phyloP scores from a whole-genome alignment of 2,888 invertebrate species.

The Scotopteryx bipunctaria region DNA sequence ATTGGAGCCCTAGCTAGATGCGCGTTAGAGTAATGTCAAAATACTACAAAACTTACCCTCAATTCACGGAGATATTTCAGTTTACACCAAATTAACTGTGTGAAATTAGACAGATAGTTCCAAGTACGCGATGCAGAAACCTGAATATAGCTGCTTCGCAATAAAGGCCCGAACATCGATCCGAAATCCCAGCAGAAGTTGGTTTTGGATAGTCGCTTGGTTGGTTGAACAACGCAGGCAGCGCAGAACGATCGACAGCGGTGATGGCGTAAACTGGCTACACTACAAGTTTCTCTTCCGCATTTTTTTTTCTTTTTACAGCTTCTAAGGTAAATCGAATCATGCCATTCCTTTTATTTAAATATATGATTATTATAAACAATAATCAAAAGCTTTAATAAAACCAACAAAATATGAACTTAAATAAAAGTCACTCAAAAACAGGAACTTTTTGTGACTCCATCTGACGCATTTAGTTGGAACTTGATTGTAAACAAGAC shows the following conservation, averaged over 20 bases:
- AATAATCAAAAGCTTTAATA: slow-evolving; percentile 18
- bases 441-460: slow-evolving; percentile 39
- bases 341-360: background rate
- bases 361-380: slow-evolving; percentile 9
- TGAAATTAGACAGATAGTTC: slow-evolving; percentile 85
- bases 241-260: slow-evolving; percentile 32
- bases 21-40: slow-evolving; percentile 46
- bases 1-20: slow-evolving; percentile 73
- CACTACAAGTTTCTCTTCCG: slow-evolving; percentile 44
- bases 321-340: background rate
- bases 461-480: slow-evolving; percentile 35
- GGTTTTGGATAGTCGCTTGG: slow-evolving; percentile 53
- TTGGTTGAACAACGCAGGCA: slow-evolving; percentile 41
- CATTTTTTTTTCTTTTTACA: slow-evolving; percentile 17
- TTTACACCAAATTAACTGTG: slow-evolving; percentile 85
- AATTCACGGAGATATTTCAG: slow-evolving; percentile 79
- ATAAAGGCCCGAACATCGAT: slow-evolving; percentile 87
- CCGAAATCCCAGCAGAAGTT: slow-evolving; percentile 75
- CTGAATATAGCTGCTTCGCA: slow-evolving; percentile 86
- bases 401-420: background rate
- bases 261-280: slow-evolving; percentile 52
- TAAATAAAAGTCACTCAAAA: slow-evolving; percentile 32
- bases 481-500: slow-evolving; percentile 1
- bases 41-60: slow-evolving; percentile 70
- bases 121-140: slow-evolving; percentile 87